Evolutionary conservation across 2,888 invertebrate species (phyloP), one percentile per base, ranked within the genome.

Genomic region (Priocnemis perturbator): DNA sequence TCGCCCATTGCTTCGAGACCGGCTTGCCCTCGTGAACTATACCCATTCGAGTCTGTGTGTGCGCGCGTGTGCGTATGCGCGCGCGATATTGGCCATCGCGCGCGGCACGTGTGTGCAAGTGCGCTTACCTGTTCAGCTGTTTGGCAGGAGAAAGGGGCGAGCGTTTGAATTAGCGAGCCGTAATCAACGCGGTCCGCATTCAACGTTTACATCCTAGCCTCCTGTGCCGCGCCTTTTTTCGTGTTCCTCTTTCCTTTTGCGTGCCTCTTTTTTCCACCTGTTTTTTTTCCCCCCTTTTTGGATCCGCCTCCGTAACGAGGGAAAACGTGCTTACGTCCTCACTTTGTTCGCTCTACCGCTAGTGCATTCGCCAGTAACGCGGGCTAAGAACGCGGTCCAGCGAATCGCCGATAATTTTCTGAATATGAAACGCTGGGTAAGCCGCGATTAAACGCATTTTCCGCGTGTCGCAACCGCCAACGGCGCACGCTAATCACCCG

Each of bases 111-210:
- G 11, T 37, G 11, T 37, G 37, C 11, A 11, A 37, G 37, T 37
- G 37, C 37, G 37, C 7, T 37, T 37, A 37, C 37, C 11, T 37
- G 37, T 37, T 37, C 37, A 11, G 37, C 11, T 37, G 50, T 20
- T 50, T 50, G 17, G 50, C 50, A 50, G 17, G 9, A 4, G n/a
- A 17, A 50, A 50, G 4, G 20, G 17, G 17, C 50, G 20, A 11
- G 52, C 14, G 53, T 17, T 37, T 52, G 53, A 61, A 61, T 53
- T 61, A 61, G 44, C 17, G 3, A 19, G 17, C 52, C 15, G 53
- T 61, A 61, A 61, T 61, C 61, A 53, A 23, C 11, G 53, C 44
- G n/a, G 50, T 61, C 37, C 9, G 53, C 21, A 61, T 61, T 61
- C 53, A 21, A 53, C 19, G 61, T 61, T 61, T 61, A 23, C 61